Base-by-base conservation (phyloP, 2,113 vertebrate genomes). In the Petrocephalus microphthalmus region DNA sequence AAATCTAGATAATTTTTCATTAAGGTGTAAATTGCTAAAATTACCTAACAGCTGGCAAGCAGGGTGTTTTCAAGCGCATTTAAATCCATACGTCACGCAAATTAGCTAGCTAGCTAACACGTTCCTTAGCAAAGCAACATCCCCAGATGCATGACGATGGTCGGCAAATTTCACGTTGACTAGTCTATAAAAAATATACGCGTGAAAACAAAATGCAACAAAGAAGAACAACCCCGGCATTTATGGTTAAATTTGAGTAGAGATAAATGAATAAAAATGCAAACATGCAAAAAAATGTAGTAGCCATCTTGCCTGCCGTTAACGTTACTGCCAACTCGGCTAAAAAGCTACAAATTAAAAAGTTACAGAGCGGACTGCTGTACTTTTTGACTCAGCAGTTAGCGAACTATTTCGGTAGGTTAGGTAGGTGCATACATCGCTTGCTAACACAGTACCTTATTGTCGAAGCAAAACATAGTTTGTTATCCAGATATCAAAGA, bases 261-360 rank as follows among this genome's bases (percentile, higher is more conserved):
- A 37, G 29, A 42, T 74, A 78, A 78, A 78, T 84, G 81, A 84
- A 45, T 49, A 84, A 45, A 82, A 52, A 84, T 25, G 45, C 49
- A 51, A 51, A 84, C 10, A 78, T 78, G 71, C 71, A 42, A 78
- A 78, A 78, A 81, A 54, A 53, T 85, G 51, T 54, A 85, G 95
- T 93, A 93, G 95, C 95, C 95, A 96, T 96, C 94, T 96, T 96
- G 95, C 95, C 94, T 94, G 90, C 91, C 90, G 89, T 92, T 89
- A 89, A 89, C 67, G 89, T 90, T 84, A 33, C 49, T 83, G 78
- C 49, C 33, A 71, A 47, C 74, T 60, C 82, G 81, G 78, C 78
- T 37, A 82, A 54, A 25, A 54, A 54, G 78, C 33, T 60, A 60
- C 45, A 29, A 47, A 45, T 60, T 17, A 57, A 60, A 45, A 42